These are phyloP conservation scores for Burhinus oedicnemus DNA, from an alignment of 2,113 vertebrate species.

Conservation along the genomic window DNA sequence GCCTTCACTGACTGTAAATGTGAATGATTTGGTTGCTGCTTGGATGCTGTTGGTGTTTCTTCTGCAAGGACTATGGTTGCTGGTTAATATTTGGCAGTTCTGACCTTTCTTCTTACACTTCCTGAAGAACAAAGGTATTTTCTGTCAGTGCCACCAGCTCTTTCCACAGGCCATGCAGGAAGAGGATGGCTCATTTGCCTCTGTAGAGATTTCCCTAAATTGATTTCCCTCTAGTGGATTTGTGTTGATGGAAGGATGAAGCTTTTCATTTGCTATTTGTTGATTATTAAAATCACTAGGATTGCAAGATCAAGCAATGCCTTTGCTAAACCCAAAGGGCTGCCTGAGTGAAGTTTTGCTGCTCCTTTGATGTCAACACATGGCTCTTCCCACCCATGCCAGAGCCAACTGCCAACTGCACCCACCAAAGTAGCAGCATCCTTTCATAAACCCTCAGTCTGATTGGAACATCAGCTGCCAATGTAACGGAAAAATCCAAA, in stretches of 20 bases:
- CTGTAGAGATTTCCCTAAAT: background rate
- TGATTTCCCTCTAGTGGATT: background rate
- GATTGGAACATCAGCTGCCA: background rate
- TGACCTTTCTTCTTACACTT: background rate
- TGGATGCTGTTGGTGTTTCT: background rate
- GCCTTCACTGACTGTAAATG: background rate
- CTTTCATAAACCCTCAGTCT: background rate
- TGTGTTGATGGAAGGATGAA: conserved; percentile 20
- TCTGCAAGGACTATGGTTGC: background rate
- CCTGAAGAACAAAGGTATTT: background rate
- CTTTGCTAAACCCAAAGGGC: background rate
- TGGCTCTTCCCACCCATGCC: background rate
- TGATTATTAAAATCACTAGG: background rate
- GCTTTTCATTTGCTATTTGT: background rate
- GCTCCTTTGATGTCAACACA: background rate
- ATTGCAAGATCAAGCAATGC: background rate
- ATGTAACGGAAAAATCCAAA: background rate
- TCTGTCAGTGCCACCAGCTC: background rate
- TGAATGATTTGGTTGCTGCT: background rate
- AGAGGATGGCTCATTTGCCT: background rate
- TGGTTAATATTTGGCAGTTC: background rate
- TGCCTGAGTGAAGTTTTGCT: conserved; percentile 3
- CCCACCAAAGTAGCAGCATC: background rate
- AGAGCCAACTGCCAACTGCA: background rate
- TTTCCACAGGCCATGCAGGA: background rate